These are phyloP conservation scores for Lophotis ruficrista DNA, from an alignment of 2,113 vertebrate species.

Conservation along the genomic window DNA sequence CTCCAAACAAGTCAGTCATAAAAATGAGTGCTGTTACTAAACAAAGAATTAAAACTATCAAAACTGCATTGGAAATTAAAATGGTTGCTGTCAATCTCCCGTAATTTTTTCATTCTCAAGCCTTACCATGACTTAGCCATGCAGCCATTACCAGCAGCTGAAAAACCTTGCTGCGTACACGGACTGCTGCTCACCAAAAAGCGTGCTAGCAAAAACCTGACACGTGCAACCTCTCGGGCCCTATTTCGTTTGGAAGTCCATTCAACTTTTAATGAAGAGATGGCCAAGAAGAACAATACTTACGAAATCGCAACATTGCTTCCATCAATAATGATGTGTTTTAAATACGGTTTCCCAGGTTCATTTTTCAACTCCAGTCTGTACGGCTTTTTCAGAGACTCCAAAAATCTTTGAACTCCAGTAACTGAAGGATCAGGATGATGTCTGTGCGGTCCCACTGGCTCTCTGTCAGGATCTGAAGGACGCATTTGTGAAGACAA, in stretches of 20 bases:
- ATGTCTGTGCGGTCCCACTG: neutral
- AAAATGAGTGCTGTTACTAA: neutral
- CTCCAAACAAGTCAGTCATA: neutral
- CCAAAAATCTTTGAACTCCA: constrained; percentile 88
- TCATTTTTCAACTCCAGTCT: constrained; percentile 89
- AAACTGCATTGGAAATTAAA: neutral
- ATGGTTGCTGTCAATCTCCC: neutral
- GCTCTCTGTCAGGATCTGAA: neutral
- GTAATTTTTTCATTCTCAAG: neutral
- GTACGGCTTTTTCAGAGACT: constrained; percentile 88
- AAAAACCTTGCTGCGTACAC: neutral
- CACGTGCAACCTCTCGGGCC: neutral
- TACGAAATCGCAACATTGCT: constrained; percentile 97
- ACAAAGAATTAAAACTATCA: neutral
- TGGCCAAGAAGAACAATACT: constrained; percentile 69
- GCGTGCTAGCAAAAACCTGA: neutral
- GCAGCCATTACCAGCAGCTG: neutral
- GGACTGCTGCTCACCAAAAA: neutral
- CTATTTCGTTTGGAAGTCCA: neutral
- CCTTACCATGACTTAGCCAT: neutral
- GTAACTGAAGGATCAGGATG: constrained; percentile 81
- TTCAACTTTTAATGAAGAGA: neutral
- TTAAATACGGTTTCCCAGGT: constrained; percentile 81
- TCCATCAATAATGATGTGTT: constrained; percentile 94
- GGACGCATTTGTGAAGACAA: neutral